A percentile compares a stretch with the other conserved stretches of the same genome.
Evolutionary conservation across 2,797 vertebrate genomes (phyloP).

Genomic region (Numenius phaeopus): DNA sequence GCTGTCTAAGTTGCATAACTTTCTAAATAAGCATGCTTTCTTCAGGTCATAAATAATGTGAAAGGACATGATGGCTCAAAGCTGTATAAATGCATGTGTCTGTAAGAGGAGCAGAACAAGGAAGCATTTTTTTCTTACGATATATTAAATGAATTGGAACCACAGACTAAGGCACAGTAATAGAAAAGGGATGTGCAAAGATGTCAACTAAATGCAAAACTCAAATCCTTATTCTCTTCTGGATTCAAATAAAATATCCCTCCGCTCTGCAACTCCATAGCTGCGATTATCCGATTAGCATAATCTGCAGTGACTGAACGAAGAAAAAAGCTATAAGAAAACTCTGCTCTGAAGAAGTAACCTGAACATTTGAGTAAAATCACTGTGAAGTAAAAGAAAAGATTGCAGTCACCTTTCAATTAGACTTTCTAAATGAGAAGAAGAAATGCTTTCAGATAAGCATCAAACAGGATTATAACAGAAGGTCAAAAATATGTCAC

Average conservation of each 20-base stretch:
- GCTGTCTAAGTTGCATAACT: conserved; percentile 10
- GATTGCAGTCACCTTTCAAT: not conserved
- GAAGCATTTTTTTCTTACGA: not conserved
- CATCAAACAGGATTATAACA: conserved; percentile 1
- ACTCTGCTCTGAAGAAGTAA: conserved; percentile 9
- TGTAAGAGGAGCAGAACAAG: conserved; percentile 11
- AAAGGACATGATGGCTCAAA: conserved; percentile 38
- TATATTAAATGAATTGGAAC: conserved; percentile 36
- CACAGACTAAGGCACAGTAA: conserved; percentile 7
- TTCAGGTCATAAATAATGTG: conserved; percentile 49
- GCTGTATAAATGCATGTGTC: conserved; percentile 3
- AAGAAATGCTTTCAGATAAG: conserved; percentile 2
- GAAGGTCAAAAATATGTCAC: conserved; percentile 33
- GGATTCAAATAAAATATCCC: not conserved
- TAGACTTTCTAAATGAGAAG: conserved; percentile 22
- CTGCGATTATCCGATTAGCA: not conserved
- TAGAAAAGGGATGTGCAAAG: conserved; percentile 48
- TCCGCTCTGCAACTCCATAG: not conserved
- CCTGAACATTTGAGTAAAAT: not conserved
- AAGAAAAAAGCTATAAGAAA: conserved; percentile 1
- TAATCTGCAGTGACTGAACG: not conserved
- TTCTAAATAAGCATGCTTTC: conserved; percentile 42
- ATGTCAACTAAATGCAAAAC: conserved; percentile 40
- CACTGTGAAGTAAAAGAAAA: not conserved
- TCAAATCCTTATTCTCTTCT: conserved; percentile 26